Evolutionary conservation across 2,888 invertebrate species (phyloP).

Genomic region (Drosophila macrospina): DNA sequence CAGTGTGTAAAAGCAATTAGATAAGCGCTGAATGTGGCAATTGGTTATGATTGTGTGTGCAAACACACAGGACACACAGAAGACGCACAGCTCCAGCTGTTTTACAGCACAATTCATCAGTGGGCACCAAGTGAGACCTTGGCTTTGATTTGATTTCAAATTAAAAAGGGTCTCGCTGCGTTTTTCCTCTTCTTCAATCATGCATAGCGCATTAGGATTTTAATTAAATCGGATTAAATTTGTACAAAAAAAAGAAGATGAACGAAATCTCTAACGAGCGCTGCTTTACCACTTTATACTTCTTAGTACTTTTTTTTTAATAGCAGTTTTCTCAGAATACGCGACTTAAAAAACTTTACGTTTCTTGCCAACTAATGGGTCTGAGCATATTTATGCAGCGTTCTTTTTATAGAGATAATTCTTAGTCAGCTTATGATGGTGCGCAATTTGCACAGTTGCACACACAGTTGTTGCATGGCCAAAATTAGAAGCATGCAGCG

Average conservation of each 20-base stretch:
- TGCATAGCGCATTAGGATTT: background rate
- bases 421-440: constrained; percentile 8
- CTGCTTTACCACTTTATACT: background rate
- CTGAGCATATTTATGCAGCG: background rate
- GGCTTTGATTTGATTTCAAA: constrained; percentile 16
- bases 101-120: constrained; percentile 10
- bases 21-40: constrained; percentile 66
- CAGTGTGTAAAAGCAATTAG: constrained; percentile 72
- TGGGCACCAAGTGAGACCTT: background rate
- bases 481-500: constrained; percentile 53
- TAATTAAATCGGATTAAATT: constrained; percentile 5
- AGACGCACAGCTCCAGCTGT: constrained; percentile 26
- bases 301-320: background rate
- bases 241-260: background rate
- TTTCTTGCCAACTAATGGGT: constrained; percentile 1
- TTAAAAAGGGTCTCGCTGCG: constrained; percentile 2
- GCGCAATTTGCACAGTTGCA: constrained; percentile 12
- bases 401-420: constrained; percentile 16
- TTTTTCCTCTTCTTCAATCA: constrained; percentile 1
- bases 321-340: constrained; percentile 5
- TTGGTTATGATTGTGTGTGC: constrained; percentile 53
- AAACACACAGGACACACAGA: background rate
- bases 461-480: constrained; percentile 23
- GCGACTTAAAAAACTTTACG: constrained; percentile 14
- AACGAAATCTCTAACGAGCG: background rate